A percentile compares a stretch with the other conserved stretches of the same genome.
Evolutionary conservation across 2,113 vertebrate genomes (phyloP).

Genomic region (Columba livia): DNA sequence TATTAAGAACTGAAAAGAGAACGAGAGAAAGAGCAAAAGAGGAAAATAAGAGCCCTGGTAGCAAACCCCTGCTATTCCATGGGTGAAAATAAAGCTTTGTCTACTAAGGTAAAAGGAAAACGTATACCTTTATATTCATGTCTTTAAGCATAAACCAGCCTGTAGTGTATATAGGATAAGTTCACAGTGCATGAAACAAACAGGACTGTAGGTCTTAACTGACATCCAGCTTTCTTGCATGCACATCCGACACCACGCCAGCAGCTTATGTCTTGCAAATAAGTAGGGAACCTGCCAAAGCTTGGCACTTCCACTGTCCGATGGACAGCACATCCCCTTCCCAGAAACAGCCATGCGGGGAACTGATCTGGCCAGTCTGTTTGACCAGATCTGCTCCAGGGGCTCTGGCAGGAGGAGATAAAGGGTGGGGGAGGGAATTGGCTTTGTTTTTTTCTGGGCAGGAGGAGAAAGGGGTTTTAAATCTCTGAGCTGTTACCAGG

Average conservation of each 20-base stretch:
- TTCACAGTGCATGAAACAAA: constrained; percentile 60
- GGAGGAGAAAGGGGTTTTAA: background rate
- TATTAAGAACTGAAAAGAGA: background rate
- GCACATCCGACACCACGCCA: constrained; percentile 33
- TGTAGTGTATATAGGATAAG: constrained; percentile 49
- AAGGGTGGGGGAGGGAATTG: background rate
- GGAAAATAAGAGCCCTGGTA: background rate
- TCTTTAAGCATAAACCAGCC: constrained; percentile 39
- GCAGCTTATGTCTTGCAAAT: constrained; percentile 62
- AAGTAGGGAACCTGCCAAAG: constrained; percentile 32
- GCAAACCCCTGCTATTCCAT: constrained; percentile 27
- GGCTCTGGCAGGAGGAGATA: constrained; percentile 18
- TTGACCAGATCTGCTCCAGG: constrained; percentile 28
- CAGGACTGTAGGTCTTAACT: constrained; percentile 44
- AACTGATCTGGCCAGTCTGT: background rate
- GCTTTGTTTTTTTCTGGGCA: background rate
- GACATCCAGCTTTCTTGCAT: constrained; percentile 54
- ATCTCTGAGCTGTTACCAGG: background rate
- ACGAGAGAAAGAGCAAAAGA: background rate
- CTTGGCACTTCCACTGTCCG: constrained; percentile 48
- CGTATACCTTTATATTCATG: constrained; percentile 22
- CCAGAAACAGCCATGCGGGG: background rate
- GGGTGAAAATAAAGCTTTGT: constrained; percentile 14
- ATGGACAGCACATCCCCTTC: constrained; percentile 33
- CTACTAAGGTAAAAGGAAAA: background rate